Evolutionary conservation across 2,888 invertebrate species (phyloP), one percentile per base, ranked within the genome.

Genomic region (Balanococcus diminutus): DNA sequence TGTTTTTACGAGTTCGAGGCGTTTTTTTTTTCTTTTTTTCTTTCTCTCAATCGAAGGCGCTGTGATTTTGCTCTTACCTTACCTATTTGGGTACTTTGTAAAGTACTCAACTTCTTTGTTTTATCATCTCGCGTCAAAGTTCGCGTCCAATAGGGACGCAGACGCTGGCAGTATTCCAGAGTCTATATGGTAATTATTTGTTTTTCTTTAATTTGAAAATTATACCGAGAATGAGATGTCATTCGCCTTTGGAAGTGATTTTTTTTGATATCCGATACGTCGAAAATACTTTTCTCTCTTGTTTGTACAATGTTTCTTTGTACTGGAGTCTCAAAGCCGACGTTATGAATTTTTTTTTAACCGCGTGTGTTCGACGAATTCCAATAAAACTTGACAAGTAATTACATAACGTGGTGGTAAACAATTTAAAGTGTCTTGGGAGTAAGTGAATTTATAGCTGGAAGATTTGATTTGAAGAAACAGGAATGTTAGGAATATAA

Each of bases 1-100:
- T 36, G 75, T n/a, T 79, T 79, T 79, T 79, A 79, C 75, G 75
- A 79, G 75, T 79, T 36, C 19, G 75, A 22, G n/a, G 75, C 28
- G 28, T 11, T 67, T 67, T n/a, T n/a, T n/a, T n/a, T n/a, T n/a
- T n/a, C n/a, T n/a, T n/a, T n/a, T n/a, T n/a, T n/a, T n/a, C n/a
- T n/a, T n/a, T n/a, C n/a, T 67, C 16, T 25, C 31, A 14, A 72
- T 16, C n/a, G n/a, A n/a, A n/a, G n/a, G n/a, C n/a, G 67, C 22
- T 28, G 31, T n/a, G 31, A 72, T 72, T 72, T 72, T 31, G 14
- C 19, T 31, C 31, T 28, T 31, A 28, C 16, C 9, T 25, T 28
- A 28, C 25, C 1, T 1, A 28, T 19, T 1, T 67, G 9, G 67
- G n/a, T n/a, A 3, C n/a, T 3, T 46, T n/a, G n/a, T n/a, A n/a